Conservation (phyloP, 1,140 invertebrate species). For the Melanaphis sacchari region DNA sequence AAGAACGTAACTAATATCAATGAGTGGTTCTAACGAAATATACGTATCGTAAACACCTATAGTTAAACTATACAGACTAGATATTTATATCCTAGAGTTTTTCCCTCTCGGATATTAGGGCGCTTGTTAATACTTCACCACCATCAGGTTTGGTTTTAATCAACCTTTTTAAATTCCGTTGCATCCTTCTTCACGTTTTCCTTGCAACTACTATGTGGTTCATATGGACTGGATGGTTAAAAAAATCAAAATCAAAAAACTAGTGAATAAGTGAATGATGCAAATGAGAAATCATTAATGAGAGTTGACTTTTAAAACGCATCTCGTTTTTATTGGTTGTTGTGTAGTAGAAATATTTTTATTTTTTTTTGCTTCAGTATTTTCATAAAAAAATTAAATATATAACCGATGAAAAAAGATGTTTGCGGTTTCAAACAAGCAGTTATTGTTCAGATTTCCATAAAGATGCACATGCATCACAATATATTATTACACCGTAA, state of each 20-base stretch:
- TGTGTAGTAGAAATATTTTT: neutral
- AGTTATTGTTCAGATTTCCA: neutral
- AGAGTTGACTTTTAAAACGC: neutral
- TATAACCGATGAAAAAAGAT: neutral
- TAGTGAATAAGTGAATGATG: neutral
- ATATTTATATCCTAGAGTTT: neutral
- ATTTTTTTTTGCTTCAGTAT: neutral
- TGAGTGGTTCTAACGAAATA: neutral
- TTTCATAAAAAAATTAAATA: neutral
- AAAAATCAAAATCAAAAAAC: neutral
- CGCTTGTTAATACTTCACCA: neutral
- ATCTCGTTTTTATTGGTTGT: neutral
- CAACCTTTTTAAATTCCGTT: neutral
- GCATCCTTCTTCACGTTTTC: neutral
- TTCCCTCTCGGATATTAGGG: neutral
- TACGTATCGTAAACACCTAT: neutral
- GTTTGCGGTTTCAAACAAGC: neutral
- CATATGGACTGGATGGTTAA: too few species aligned
- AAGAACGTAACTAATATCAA: neutral
- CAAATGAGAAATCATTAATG: neutral
- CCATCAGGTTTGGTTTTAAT: neutral
- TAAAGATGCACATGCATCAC: neutral
- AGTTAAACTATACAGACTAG: neutral
- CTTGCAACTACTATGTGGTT: neutral
- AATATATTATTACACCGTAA: neutral